These are phyloP conservation scores for Drosophila asahinai DNA, from an alignment of 1,140 invertebrate species.

Conservation along the genomic window DNA sequence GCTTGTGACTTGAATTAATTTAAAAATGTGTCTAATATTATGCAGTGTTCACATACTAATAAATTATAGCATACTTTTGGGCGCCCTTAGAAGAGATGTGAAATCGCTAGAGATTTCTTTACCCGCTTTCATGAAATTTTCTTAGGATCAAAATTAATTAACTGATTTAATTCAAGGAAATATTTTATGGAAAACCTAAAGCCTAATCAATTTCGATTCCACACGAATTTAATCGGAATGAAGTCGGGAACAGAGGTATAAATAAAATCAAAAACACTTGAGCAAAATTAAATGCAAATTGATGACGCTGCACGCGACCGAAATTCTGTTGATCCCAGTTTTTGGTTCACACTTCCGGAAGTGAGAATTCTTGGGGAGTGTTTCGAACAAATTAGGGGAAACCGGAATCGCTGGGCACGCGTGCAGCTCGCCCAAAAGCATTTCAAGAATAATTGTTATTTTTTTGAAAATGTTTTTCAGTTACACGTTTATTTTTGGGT, in stretches of 20 bases:
- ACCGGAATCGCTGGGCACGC: conserved; percentile 15
- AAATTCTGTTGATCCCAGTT: too few species aligned
- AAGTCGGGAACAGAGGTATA: not conserved
- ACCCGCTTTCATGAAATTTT: too few species aligned
- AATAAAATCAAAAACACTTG: conserved; percentile 18
- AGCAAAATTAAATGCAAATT: conserved; percentile 37
- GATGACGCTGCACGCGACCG: conserved; percentile 12
- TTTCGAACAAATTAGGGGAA: not conserved
- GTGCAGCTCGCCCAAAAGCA: conserved; percentile 14
- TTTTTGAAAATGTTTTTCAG: conserved; percentile 59
- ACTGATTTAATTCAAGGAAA: too few species aligned
- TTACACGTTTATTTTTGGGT: conserved; percentile 70
- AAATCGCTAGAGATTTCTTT: not conserved
- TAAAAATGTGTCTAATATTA: not conserved
- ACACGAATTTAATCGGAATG: not conserved
- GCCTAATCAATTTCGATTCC: not conserved
- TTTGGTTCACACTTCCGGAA: conserved; percentile 1
- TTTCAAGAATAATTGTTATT: conserved; percentile 53
- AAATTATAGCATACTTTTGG: not conserved
- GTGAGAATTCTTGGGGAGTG: not conserved
- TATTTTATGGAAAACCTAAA: not conserved
- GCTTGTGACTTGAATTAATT: not conserved
- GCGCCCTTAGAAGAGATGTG: not conserved
- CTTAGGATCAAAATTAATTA: too few species aligned
- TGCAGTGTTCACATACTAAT: not conserved